phyloP scores from a whole-genome alignment of 92 coral and sea anemone species.

The Parazoanthus swiftii region DNA sequence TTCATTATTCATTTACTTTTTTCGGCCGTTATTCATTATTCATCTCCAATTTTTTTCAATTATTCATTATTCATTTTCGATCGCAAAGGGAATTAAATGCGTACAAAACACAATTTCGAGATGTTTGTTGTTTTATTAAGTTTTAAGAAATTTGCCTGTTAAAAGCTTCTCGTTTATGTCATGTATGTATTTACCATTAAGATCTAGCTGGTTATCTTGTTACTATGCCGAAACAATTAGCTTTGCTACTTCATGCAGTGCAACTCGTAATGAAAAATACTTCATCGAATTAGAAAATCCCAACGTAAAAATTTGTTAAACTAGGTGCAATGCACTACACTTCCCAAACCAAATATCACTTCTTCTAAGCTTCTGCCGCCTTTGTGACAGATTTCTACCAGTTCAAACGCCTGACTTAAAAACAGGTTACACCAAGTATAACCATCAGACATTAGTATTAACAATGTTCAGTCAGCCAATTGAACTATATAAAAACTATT shows the following conservation, averaged over 20 bases:
- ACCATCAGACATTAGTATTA: too few species aligned
- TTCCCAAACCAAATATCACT: not conserved
- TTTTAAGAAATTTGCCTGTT: not conserved
- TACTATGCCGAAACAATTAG: not conserved
- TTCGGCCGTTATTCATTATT: too few species aligned
- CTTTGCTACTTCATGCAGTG: not conserved
- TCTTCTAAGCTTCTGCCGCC: not conserved
- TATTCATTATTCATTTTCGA: too few species aligned
- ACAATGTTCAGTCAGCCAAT: too few species aligned
- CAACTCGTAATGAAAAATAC: not conserved
- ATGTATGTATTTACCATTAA: not conserved
- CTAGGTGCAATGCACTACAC: not conserved
- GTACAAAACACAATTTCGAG: constrained; percentile 18
- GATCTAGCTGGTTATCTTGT: not conserved
- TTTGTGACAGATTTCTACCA: not conserved
- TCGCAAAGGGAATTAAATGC: not conserved
- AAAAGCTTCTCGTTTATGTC: not conserved
- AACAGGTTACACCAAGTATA: too few species aligned
- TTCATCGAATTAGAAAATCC: not conserved
- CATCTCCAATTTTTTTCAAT: too few species aligned
- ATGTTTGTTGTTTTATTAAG: constrained; percentile 2
- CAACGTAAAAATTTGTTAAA: not conserved
- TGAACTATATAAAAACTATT: too few species aligned
- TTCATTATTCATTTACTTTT: too few species aligned
- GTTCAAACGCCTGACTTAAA: too few species aligned